phyloP scores from a whole-genome alignment of 2,888 invertebrate genomes.

The Trichogramma dendrolimi region DNA sequence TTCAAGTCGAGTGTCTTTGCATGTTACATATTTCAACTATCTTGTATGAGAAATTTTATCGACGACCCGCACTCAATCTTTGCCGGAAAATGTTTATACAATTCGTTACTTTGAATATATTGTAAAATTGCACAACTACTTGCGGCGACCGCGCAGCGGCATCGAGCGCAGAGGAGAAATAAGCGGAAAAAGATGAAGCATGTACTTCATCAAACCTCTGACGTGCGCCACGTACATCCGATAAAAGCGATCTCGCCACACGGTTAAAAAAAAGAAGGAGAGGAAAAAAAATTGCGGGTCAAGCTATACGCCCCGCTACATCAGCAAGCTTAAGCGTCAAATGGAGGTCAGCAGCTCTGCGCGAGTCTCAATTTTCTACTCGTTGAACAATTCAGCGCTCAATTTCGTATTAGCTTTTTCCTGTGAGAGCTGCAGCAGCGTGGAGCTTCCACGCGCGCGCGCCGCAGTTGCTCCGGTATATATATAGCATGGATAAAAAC shows the following conservation, averaged over 20 bases:
- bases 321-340: neutral
- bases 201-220: neutral
- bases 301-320: neutral
- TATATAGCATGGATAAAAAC: neutral
- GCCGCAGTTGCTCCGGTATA: neutral
- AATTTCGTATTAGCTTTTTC: constrained; percentile 30
- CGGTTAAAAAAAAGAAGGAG: too few relatives aligned
- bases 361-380: constrained; percentile 37
- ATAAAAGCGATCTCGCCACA: constrained; percentile 2
- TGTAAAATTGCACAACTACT: too few relatives aligned
- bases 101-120: too few relatives aligned
- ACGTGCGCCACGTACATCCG: neutral
- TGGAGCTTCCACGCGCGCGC: neutral
- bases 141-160: too few relatives aligned
- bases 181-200: neutral
- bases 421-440: neutral
- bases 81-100: too few relatives aligned
- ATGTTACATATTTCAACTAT: too few relatives aligned
- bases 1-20: too few relatives aligned
- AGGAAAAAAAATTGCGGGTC: neutral
- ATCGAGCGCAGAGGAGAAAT: neutral
- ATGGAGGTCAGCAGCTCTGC: constrained; percentile 20
- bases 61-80: too few relatives aligned
- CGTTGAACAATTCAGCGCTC: constrained; percentile 39
- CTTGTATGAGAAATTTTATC: too few relatives aligned